Evolutionary conservation across 2,113 vertebrate species (phyloP).

Genomic region (Glaucidium brasilianum): DNA sequence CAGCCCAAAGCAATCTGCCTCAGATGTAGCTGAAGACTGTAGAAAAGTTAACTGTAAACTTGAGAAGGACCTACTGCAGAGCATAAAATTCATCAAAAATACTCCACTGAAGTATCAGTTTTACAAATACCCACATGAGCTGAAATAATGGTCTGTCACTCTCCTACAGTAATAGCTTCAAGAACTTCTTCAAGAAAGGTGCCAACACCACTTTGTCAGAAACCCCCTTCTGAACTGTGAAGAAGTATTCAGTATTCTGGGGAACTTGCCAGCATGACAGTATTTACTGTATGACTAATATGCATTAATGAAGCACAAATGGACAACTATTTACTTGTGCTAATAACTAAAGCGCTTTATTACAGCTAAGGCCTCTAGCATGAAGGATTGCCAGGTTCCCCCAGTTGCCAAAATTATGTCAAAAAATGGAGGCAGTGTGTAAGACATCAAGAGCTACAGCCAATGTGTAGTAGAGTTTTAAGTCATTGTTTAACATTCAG

Average conservation of each 20-base stretch:
- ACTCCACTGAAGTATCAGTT: not conserved
- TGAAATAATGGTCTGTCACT: slow-evolving; percentile 8
- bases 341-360: slow-evolving; percentile 52
- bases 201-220: slow-evolving; percentile 19
- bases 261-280: slow-evolving; percentile 36
- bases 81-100: not conserved
- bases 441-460: slow-evolving; percentile 37
- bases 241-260: slow-evolving; percentile 39
- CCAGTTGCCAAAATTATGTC: slow-evolving; percentile 63
- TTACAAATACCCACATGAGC: not conserved
- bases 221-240: slow-evolving; percentile 19
- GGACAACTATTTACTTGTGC: slow-evolving; percentile 52
- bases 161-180: not conserved
- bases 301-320: slow-evolving; percentile 49
- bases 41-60: not conserved
- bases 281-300: slow-evolving; percentile 52
- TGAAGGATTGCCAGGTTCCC: slow-evolving; percentile 28
- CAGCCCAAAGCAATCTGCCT: not conserved
- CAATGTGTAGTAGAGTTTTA: slow-evolving; percentile 22
- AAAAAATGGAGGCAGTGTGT: slow-evolving; percentile 39
- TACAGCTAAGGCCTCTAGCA: slow-evolving; percentile 48
- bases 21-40: not conserved
- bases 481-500: slow-evolving; percentile 49
- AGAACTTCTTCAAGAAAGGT: slow-evolving; percentile 42
- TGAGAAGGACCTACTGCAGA: not conserved